These are phyloP conservation scores for Excalfactoria chinensis DNA, from an alignment of 2,113 vertebrate species.

Conservation along the genomic window DNA sequence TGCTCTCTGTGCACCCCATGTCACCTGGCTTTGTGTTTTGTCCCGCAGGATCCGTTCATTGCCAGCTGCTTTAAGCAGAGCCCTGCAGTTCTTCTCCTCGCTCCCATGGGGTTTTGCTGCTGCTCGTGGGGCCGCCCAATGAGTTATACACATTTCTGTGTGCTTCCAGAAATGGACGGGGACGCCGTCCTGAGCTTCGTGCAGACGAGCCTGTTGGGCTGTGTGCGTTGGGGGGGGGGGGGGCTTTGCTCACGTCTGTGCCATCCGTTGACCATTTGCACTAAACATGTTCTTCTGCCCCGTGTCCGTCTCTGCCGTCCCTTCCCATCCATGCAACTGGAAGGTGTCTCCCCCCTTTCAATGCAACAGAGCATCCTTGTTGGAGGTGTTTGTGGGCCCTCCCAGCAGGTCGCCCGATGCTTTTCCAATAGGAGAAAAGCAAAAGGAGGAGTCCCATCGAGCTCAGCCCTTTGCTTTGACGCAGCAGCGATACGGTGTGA, in stretches of 20 bases:
- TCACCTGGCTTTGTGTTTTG: too few relatives aligned
- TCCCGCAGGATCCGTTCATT: not conserved
- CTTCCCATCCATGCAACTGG: not conserved
- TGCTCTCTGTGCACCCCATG: too few relatives aligned
- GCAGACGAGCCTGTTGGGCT: rapidly evolving
- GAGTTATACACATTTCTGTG: not conserved
- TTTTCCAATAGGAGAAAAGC: not conserved
- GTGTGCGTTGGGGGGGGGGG: not conserved
- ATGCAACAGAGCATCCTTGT: not conserved
- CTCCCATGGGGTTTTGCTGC: too few relatives aligned
- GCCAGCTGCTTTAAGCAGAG: too few relatives aligned
- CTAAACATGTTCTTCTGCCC: slow-evolving; percentile 3
- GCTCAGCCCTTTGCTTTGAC: not conserved
- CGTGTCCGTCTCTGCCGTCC: not conserved
- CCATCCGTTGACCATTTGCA: slow-evolving; percentile 67
- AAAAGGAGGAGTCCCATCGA: not conserved
- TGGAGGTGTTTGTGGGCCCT: not conserved
- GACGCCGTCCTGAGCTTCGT: not conserved
- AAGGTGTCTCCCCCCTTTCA: not conserved
- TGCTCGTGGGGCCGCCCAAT: too few relatives aligned
- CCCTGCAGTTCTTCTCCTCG: not conserved
- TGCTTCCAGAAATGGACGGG: slow-evolving; percentile 40
- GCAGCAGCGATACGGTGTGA: not conserved
- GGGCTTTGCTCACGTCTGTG: slow-evolving; percentile 1
- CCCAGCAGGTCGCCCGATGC: not conserved